These are phyloP conservation scores for Thymelicus sylvestris DNA, from an alignment of 2,888 invertebrate species.

Conservation along the genomic window DNA sequence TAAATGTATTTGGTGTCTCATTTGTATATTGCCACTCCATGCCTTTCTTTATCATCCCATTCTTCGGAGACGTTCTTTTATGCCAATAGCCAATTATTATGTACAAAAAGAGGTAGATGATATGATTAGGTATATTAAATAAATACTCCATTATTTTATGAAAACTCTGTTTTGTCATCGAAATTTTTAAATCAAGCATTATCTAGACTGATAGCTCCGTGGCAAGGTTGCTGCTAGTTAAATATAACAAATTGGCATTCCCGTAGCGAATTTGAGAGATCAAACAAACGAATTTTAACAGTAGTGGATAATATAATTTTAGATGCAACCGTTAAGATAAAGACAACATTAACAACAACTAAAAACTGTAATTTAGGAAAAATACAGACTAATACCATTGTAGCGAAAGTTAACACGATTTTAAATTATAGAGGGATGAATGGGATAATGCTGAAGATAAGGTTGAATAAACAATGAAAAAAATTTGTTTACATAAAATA, in stretches of 20 bases:
- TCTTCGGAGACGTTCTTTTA: no score
- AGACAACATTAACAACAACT: slow-evolving; percentile 1
- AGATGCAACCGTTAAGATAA: not conserved
- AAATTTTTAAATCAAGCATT: not conserved
- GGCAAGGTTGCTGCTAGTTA: not conserved
- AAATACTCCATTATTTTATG: no score
- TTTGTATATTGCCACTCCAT: no score
- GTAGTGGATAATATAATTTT: not conserved
- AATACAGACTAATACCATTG: not conserved
- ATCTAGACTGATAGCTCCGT: not conserved
- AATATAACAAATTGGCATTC: slow-evolving; percentile 2
- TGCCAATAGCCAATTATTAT: no score
- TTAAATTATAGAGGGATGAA: not conserved
- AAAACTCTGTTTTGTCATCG: not conserved
- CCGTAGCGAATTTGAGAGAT: no score
- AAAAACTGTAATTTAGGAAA: not conserved
- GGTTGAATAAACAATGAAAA: no score
- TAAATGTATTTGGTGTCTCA: no score
- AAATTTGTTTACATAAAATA: no score
- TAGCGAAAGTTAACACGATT: not conserved
- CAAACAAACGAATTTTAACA: not conserved
- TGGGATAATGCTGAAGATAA: no score
- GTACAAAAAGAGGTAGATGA: no score
- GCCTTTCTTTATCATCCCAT: no score
- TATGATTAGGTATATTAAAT: no score